Base-by-base conservation (phyloP, 2,888 invertebrate genomes). In the Cremastinae sp. region DNA sequence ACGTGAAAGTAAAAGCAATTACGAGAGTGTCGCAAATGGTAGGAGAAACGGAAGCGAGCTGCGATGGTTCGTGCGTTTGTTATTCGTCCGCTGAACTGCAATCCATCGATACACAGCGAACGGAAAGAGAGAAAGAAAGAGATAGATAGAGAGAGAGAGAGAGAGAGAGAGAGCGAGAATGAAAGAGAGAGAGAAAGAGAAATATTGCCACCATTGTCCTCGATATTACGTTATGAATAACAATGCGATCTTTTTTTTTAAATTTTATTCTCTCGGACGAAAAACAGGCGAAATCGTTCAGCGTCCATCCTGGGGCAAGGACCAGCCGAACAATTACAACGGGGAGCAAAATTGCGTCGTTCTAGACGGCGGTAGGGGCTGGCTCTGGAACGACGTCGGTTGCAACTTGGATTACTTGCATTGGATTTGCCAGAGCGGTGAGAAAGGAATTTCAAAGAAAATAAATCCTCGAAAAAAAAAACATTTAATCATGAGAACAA, bases 271-370 rank as follows among this genome's bases (percentile, higher is more conserved):
- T 43, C 14, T 14, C n/a, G 14, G 14, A 43, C n/a, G 39, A 73
- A 70, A 49, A 59, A 66, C 83, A 96, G 96, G 96, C 55, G 95
- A 96, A 83, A 90, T 94, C 64, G 95, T 97, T 7, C 93, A 92
- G 5, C 94, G 93, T 83, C 96, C 96, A 2, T 92, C 96, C 0
- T 97, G 97, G 97, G 97, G 97, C 61, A 96, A 96, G 87, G 97
- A 97, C 86, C 97, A 97, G 87, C 97, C 97, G 0, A 97, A 97
- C 89, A 97, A 97, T 88, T 97, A 97, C 91, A 97, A 97, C 87
- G 97, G 97, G 0, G 96, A 97, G 85, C 97, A 97, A 89, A 97
- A 97, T 89, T 97, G 97, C 90, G 96, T 95, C n/a, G 97, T 97
- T 10, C 91, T 97, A 80, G 97, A 97, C 87, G 97, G 97, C 0